Evolutionary conservation across 2,797 vertebrate species (phyloP).

Genomic region (Pagetopsis macropterus): DNA sequence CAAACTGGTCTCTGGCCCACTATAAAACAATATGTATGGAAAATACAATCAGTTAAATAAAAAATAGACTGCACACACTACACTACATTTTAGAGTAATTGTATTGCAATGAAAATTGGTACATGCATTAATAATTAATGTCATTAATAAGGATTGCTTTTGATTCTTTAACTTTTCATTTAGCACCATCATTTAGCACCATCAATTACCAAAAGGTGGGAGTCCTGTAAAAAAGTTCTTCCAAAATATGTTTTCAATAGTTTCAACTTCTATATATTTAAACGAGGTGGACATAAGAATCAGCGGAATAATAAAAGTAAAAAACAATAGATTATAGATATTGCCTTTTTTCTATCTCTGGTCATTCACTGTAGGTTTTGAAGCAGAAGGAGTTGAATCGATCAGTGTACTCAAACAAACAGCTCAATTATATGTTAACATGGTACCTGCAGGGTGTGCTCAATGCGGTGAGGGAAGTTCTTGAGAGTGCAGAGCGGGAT

Average conservation of each 20-base stretch:
- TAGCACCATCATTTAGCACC: background rate
- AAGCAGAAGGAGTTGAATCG: background rate
- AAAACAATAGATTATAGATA: background rate
- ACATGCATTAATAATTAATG: background rate
- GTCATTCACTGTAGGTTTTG: background rate
- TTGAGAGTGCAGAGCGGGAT: slow-evolving; percentile 88
- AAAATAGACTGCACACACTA: background rate
- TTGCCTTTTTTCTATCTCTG: background rate
- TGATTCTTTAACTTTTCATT: background rate
- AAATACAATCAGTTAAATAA: background rate
- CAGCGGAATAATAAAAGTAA: background rate
- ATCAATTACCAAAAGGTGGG: too few relatives aligned
- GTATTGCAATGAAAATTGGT: background rate
- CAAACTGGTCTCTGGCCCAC: slow-evolving; percentile 94
- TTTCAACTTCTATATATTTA: background rate
- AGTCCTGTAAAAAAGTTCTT: background rate
- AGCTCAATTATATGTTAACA: background rate
- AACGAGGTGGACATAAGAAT: background rate
- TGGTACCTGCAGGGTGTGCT: slow-evolving; percentile 90
- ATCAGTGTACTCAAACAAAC: background rate
- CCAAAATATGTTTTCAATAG: background rate
- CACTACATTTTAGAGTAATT: background rate
- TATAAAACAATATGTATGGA: slow-evolving; percentile 51
- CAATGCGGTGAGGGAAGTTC: slow-evolving; percentile 86
- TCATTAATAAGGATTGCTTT: background rate